Conservation (phyloP, 30 jellyfish, hydroid and myxozoan species). For the Aurelia sp. region DNA sequence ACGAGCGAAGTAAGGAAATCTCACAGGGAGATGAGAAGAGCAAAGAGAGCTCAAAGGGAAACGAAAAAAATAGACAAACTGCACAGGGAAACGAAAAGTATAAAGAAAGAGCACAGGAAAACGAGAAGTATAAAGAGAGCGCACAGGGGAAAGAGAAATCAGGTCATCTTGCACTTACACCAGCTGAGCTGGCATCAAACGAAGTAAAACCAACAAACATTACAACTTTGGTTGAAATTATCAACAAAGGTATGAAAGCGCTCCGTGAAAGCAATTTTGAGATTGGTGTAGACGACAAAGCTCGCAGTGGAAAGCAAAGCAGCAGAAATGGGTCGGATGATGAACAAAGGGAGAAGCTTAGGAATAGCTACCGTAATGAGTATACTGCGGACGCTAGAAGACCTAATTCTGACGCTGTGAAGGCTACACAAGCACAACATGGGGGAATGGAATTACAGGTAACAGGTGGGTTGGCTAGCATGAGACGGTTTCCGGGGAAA, state of each 20-base stretch:
- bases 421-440: not conserved
- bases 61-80: not conserved
- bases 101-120: not conserved
- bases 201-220: conserved; percentile 11
- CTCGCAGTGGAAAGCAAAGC: not conserved
- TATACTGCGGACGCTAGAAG: not conserved
- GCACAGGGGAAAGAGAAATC: not conserved
- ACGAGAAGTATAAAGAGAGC: not conserved
- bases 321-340: not conserved
- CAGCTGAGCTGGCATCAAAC: not conserved
- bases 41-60: not conserved
- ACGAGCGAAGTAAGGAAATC: too few species aligned
- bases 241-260: conserved; percentile 65
- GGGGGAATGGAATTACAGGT: not conserved
- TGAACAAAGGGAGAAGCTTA: not conserved
- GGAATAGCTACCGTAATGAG: not conserved
- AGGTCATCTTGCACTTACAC: not conserved
- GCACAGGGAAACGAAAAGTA: not conserved
- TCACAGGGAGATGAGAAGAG: not conserved
- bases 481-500: not conserved
- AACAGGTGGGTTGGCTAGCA: too few species aligned
- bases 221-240: conserved; percentile 37
- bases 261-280: conserved; percentile 57
- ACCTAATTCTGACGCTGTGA: not conserved
- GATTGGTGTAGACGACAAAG: conserved; percentile 12